These are phyloP conservation scores for Pycnonotus jocosus DNA, from an alignment of 2,113 vertebrate genomes.

Conservation along the genomic window DNA sequence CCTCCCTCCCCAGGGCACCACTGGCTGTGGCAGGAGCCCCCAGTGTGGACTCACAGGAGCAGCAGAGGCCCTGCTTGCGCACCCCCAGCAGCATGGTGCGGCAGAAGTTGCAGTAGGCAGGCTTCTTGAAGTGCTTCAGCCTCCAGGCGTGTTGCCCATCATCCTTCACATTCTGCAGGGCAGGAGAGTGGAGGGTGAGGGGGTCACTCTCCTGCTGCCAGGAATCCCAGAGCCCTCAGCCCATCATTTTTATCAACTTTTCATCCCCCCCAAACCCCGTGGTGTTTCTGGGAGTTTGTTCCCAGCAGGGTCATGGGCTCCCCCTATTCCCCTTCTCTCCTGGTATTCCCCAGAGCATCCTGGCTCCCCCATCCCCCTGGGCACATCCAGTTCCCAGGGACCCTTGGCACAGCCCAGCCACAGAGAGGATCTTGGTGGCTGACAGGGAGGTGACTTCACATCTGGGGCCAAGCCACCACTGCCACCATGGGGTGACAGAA, in stretches of 20 bases:
- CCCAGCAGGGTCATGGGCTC: background rate
- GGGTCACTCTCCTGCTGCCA: background rate
- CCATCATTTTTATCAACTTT: background rate
- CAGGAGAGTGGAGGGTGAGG: background rate
- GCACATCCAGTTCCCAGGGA: accelerated
- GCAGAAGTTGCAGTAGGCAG: constrained; percentile 95
- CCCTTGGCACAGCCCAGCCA: background rate
- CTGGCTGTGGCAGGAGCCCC: background rate
- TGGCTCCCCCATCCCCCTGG: accelerated
- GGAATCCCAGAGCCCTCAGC: background rate
- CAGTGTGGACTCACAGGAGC: constrained; percentile 75
- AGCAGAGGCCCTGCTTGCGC: constrained; percentile 93
- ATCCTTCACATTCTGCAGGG: constrained; percentile 80
- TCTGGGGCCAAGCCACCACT: background rate
- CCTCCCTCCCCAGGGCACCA: background rate
- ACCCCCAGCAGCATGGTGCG: constrained; percentile 90
- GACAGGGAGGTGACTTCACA: background rate
- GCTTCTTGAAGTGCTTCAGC: constrained; percentile 96
- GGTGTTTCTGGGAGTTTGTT: accelerated
- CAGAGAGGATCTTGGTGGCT: too few species aligned
- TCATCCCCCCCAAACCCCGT: background rate
- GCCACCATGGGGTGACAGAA: background rate
- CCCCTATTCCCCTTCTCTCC: background rate
- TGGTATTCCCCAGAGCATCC: background rate
- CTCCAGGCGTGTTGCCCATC: constrained; percentile 91